Percentiles rank a stretch among this genome's conserved stretches.
These are phyloP conservation scores for Embidobia sp. DNA, from an alignment of 2,888 invertebrate species.

Conservation along the genomic window DNA sequence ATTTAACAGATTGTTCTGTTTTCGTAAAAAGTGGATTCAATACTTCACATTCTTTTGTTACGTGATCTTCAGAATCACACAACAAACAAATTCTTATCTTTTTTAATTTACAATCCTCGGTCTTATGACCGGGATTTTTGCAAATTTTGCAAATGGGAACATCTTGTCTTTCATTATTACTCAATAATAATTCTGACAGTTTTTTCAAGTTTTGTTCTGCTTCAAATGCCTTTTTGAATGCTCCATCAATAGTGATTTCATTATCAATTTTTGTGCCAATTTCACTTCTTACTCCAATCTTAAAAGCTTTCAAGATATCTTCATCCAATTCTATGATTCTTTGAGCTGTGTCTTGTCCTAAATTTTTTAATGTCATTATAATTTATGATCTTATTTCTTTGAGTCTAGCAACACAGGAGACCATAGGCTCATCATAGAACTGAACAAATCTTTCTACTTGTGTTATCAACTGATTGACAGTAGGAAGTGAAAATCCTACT, in stretches of 20 bases:
- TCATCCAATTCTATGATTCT: not conserved
- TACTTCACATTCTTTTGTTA: not conserved
- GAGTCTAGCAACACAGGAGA: not conserved
- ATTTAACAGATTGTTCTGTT: not conserved
- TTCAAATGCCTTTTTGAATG: not conserved
- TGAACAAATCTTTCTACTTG: constrained; percentile 3
- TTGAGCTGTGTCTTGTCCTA: not conserved
- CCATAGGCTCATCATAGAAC: constrained; percentile 1
- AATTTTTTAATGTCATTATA: not conserved
- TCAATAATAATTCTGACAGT: not conserved
- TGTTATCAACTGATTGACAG: not conserved
- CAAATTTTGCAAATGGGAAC: not conserved
- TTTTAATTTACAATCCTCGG: not conserved
- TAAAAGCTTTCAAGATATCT: not conserved
- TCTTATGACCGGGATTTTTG: not conserved
- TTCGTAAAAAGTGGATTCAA: too few relatives aligned
- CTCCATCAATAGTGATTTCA: not conserved
- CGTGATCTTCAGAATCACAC: not conserved
- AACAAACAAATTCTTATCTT: not conserved
- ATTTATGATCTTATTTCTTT: not conserved
- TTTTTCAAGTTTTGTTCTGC: not conserved
- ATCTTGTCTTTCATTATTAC: not conserved
- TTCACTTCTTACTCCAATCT: constrained; percentile 9
- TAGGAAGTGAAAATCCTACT: not conserved
- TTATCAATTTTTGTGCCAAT: not conserved